Evolutionary conservation across 64 coral and sea anemone genomes (phyloP).

Genomic region (Catalaphyllia jardinei): DNA sequence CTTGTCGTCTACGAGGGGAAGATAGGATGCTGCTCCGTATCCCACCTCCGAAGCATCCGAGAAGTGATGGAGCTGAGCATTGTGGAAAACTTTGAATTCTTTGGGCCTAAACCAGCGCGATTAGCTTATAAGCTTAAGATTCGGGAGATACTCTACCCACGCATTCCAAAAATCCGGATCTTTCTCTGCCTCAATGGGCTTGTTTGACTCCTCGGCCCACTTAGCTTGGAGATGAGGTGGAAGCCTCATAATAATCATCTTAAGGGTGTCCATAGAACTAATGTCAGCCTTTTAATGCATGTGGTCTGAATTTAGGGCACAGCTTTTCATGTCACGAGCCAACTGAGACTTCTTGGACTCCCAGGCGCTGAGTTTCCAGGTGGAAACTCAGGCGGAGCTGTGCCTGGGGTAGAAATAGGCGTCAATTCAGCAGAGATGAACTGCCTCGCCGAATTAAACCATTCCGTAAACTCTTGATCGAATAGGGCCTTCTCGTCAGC

Average conservation of each 20-base stretch:
- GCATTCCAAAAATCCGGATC: constrained; percentile 52
- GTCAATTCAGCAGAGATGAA: background rate
- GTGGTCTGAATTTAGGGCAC: constrained; percentile 37
- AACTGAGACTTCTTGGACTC: constrained; percentile 61
- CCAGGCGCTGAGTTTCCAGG: constrained; percentile 25
- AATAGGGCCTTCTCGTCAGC: background rate
- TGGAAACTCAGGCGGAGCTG: background rate
- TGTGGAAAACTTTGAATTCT: no score
- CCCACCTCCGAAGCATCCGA: no score
- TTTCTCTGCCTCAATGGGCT: background rate
- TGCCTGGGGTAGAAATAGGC: background rate
- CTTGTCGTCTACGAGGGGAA: no score
- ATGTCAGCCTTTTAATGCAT: constrained; percentile 47
- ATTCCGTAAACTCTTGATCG: background rate
- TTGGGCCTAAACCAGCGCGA: no score
- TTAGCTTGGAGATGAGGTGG: constrained; percentile 54
- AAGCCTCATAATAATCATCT: constrained; percentile 43
- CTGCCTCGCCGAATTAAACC: no score
- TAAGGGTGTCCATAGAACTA: constrained; percentile 47
- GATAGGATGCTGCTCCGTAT: no score
- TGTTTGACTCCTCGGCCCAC: constrained; percentile 53
- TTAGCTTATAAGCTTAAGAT: no score
- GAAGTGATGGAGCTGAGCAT: no score
- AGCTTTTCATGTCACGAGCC: constrained; percentile 65
- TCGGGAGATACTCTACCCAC: no score